Percentiles rank a stretch among this genome's conserved stretches.
Conservation (phyloP, 1,140 invertebrate species). For the Heterodera carotae region DNA sequence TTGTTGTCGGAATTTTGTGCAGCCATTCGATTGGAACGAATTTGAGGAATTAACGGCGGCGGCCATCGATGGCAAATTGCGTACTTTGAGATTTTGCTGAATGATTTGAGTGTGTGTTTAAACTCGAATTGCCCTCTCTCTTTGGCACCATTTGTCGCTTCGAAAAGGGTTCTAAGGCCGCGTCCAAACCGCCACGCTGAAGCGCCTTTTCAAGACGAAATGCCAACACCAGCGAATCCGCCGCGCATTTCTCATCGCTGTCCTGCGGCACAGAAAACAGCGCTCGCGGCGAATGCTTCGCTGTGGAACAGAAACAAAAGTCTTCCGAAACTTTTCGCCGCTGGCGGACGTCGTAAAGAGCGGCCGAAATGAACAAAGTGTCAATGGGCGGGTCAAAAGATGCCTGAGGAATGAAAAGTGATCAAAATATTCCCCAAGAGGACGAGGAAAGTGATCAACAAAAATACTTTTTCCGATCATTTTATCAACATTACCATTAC, state of each 20-base stretch:
- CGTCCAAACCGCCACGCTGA: neutral
- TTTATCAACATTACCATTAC: conserved; percentile 22
- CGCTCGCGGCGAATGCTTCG: conserved; percentile 30
- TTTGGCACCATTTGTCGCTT: neutral
- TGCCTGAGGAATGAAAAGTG: conserved; percentile 25
- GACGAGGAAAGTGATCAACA: too few species aligned
- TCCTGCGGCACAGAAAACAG: conserved; percentile 29
- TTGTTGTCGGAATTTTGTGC: neutral
- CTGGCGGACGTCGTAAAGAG: conserved; percentile 54
- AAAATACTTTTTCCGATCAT: too few species aligned
- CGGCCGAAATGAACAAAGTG: conserved; percentile 53
- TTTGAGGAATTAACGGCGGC: too few species aligned
- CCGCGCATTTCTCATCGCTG: conserved; percentile 24
- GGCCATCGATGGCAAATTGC: neutral
- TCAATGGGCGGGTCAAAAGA: conserved; percentile 52
- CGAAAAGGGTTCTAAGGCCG: neutral
- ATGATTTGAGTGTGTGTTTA: too few species aligned
- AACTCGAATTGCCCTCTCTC: too few species aligned
- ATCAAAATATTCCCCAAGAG: too few species aligned
- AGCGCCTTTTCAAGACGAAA: conserved; percentile 34
- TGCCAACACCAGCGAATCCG: conserved; percentile 37
- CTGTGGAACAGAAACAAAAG: conserved; percentile 58
- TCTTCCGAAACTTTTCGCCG: conserved; percentile 55
- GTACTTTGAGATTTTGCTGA: neutral
- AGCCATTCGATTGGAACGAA: neutral